Conservation (phyloP, 23 tunicate genomes). For the Clavelina lepadiformis region DNA sequence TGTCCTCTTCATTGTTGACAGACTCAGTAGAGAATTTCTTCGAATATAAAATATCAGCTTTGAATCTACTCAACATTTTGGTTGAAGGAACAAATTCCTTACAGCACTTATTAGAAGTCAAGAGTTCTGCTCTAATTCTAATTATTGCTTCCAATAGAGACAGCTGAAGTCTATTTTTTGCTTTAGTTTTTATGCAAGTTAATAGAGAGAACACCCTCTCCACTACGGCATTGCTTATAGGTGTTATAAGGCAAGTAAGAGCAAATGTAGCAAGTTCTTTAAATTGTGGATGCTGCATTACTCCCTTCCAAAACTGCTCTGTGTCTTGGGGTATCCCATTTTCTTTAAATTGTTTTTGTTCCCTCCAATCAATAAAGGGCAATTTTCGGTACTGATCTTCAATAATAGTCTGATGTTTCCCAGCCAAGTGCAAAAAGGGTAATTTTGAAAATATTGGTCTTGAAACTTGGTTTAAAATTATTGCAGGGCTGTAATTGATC, state of each 20-base stretch:
- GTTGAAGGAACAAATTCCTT: neutral
- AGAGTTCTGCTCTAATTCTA: constrained; percentile 7
- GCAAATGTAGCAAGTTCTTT: constrained; percentile 23
- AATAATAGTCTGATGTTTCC: neutral
- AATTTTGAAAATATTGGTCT: constrained; percentile 3
- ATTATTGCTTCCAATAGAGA: constrained; percentile 11
- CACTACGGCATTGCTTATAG: constrained; percentile 28
- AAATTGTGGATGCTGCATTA: constrained; percentile 15
- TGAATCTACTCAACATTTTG: no score
- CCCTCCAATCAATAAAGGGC: constrained; percentile 11
- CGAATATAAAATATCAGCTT: no score
- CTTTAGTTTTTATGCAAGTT: constrained; percentile 10
- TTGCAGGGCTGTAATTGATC: neutral
- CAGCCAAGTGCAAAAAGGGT: constrained; percentile 12
- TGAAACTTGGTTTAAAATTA: neutral
- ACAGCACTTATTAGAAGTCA: neutral
- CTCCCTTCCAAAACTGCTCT: constrained; percentile 26
- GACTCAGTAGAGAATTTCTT: no score
- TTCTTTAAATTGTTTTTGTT: constrained; percentile 4
- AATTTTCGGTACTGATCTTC: constrained; percentile 28
- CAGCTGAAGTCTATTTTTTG: constrained; percentile 10
- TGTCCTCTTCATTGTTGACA: no score
- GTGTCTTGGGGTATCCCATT: neutral
- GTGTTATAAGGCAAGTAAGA: constrained; percentile 9
- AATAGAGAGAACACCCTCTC: constrained; percentile 12